Percentiles rank a stretch among this genome's conserved stretches.
These are phyloP conservation scores for Malthinus seriepunctatus DNA, from an alignment of 2,888 invertebrate species.

Conservation along the genomic window DNA sequence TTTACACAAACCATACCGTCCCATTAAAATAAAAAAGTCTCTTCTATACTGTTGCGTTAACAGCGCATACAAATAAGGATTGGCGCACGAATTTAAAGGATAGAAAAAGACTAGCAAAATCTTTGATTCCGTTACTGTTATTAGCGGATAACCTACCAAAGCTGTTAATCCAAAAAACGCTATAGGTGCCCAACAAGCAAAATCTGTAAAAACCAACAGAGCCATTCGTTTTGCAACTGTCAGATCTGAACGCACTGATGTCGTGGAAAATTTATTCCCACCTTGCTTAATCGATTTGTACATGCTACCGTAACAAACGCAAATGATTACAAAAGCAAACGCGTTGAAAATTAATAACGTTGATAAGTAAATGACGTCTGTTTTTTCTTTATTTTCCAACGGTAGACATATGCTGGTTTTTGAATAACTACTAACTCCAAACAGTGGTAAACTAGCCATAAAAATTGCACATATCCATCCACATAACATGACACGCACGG, in stretches of 20 bases:
- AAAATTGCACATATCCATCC: conserved; percentile 63
- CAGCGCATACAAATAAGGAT: conserved; percentile 70
- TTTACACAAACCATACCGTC: conserved; percentile 55
- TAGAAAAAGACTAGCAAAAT: conserved; percentile 69
- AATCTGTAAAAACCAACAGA: conserved; percentile 67
- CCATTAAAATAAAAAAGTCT: conserved; percentile 60
- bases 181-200: conserved; percentile 67
- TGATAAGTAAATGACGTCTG: conserved; percentile 61
- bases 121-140: conserved; percentile 59
- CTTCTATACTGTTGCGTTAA: conserved; percentile 67
- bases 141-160: conserved; percentile 64
- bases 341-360: conserved; percentile 64
- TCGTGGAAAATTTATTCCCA: conserved; percentile 60
- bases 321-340: conserved; percentile 65
- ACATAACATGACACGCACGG: conserved; percentile 61
- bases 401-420: conserved; percentile 71
- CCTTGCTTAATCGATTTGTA: conserved; percentile 60
- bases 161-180: conserved; percentile 69
- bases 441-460: conserved; percentile 64
- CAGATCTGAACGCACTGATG: conserved; percentile 54
- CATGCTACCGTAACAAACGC: conserved; percentile 66
- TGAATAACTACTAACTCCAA: conserved; percentile 67
- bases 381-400: conserved; percentile 59
- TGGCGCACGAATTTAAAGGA: conserved; percentile 70
- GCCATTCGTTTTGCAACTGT: conserved; percentile 69